phyloP scores from a whole-genome alignment of 2,888 invertebrate species.

The Trissolcus brochymenae region DNA sequence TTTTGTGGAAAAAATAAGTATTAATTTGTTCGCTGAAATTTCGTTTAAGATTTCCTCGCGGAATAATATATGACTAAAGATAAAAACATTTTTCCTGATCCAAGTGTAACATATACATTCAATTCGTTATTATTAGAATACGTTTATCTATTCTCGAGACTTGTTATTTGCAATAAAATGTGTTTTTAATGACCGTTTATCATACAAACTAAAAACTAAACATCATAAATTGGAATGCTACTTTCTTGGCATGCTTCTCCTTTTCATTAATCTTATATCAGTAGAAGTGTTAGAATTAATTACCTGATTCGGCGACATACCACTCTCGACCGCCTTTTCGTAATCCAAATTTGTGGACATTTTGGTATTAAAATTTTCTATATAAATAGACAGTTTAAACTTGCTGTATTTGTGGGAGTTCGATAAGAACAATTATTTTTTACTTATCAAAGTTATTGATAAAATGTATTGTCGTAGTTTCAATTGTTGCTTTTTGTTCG shows the following conservation, averaged over 20 bases:
- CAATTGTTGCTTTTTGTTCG: neutral
- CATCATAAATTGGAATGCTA: neutral
- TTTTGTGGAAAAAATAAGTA: no score
- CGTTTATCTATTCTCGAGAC: neutral
- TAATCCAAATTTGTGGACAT: slow-evolving; percentile 31
- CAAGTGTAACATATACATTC: no score
- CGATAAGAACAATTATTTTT: neutral
- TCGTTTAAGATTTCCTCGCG: no score
- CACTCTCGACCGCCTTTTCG: slow-evolving; percentile 71
- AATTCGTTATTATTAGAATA: neutral
- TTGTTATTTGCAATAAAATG: neutral
- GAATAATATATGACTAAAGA: no score
- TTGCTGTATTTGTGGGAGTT: no score
- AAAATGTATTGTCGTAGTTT: no score
- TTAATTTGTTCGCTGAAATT: no score
- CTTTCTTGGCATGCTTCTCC: no score
- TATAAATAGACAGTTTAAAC: no score
- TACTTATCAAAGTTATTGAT: neutral
- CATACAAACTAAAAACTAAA: neutral
- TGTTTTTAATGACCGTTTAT: neutral
- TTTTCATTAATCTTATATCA: neutral
- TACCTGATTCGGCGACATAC: slow-evolving; percentile 69
- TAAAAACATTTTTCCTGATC: no score
- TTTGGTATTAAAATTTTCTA: neutral
- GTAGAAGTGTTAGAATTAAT: slow-evolving; percentile 3